Conservation (phyloP, 2,888 invertebrate species). For the Alloscopus bannaensis region DNA sequence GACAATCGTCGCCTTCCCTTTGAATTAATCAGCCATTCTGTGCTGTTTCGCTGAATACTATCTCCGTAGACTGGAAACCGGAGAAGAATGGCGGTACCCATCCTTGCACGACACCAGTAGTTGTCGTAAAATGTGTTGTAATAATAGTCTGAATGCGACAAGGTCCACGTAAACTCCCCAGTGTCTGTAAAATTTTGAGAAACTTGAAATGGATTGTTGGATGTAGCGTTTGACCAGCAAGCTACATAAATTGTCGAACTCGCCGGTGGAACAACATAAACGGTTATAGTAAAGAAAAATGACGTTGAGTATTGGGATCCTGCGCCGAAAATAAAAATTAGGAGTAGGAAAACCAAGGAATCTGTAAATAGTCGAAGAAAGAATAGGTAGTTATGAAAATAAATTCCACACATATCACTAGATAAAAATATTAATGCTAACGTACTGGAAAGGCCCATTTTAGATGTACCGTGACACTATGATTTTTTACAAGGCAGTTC, state of each 20-base stretch:
- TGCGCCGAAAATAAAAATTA: not conserved
- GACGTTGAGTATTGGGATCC: not conserved
- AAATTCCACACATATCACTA: not conserved
- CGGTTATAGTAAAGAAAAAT: not conserved
- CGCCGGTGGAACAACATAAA: conserved; percentile 21
- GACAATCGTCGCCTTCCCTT: conserved; percentile 12
- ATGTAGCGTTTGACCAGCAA: conserved; percentile 18
- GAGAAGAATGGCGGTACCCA: conserved; percentile 2
- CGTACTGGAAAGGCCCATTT: too few species aligned
- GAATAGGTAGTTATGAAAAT: not conserved
- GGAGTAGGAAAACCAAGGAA: not conserved
- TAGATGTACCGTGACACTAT: too few species aligned
- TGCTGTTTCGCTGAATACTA: conserved; percentile 10
- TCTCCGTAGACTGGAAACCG: conserved; percentile 18
- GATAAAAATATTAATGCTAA: not conserved
- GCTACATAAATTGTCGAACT: not conserved
- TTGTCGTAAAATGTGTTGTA: not conserved
- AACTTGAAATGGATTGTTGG: not conserved
- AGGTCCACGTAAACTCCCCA: not conserved
- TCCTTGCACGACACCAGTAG: conserved; percentile 18
- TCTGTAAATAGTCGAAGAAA: not conserved
- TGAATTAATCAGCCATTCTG: conserved; percentile 22
- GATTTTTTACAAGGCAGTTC: too few species aligned
- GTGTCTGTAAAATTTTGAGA: not conserved
- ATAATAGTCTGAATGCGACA: not conserved